Conservation (phyloP, 1,140 invertebrate genomes). For the Drosophila jambulina region DNA sequence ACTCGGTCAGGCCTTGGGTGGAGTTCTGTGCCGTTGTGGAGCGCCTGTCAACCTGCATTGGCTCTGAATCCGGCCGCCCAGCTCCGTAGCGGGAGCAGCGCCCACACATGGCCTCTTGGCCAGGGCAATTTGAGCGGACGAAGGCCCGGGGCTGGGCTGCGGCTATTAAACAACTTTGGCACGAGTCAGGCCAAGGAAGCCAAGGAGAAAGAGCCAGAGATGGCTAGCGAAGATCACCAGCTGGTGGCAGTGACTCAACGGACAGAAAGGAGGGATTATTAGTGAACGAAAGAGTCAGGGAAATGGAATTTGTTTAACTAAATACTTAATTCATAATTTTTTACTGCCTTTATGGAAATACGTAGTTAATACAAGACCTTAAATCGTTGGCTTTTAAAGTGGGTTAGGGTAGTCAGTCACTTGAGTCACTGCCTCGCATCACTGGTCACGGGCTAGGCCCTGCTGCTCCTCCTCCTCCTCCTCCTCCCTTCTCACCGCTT, state of each 20-base stretch:
- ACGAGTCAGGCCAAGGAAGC: slow-evolving; percentile 51
- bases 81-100: slow-evolving; percentile 47
- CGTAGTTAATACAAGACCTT: neutral
- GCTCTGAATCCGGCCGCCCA: slow-evolving; percentile 26
- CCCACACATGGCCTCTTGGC: slow-evolving; percentile 59
- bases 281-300: neutral
- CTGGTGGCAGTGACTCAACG: slow-evolving; percentile 22
- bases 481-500: slow-evolving; percentile 18
- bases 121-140: slow-evolving; percentile 58
- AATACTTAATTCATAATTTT: too few species aligned
- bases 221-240: slow-evolving; percentile 18
- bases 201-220: slow-evolving; percentile 28
- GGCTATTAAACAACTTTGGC: slow-evolving; percentile 77
- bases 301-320: neutral
- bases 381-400: neutral
- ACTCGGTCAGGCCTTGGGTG: slow-evolving; percentile 70
- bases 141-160: slow-evolving; percentile 46
- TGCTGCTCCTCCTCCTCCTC: too few species aligned
- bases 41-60: slow-evolving; percentile 76
- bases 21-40: slow-evolving; percentile 41
- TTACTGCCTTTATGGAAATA: neutral
- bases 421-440: slow-evolving; percentile 45
- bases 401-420: slow-evolving; percentile 24
- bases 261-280: neutral
- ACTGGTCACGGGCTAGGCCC: slow-evolving; percentile 33